Evolutionary conservation across 2,888 invertebrate species (phyloP).

Genomic region (Hypolimnas misippus): DNA sequence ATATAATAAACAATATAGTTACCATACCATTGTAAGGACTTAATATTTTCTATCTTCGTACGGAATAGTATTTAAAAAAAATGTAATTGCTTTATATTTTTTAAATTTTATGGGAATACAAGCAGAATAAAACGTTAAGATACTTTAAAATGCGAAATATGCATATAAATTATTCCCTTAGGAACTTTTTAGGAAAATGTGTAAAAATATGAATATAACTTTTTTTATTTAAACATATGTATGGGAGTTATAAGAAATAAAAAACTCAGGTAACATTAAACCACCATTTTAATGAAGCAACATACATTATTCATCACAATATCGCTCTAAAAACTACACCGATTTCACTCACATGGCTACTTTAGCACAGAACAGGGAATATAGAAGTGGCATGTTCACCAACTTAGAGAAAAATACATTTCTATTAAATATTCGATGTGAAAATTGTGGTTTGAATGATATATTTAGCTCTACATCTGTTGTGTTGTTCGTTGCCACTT

Average conservation of each 20-base stretch:
- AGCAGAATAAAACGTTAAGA: too few species aligned
- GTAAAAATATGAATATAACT: too few species aligned
- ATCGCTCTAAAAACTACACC: constrained; percentile 23
- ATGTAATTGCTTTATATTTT: too few species aligned
- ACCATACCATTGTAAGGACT: too few species aligned
- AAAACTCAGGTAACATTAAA: constrained; percentile 19
- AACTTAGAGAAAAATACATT: neutral
- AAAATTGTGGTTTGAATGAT: neutral
- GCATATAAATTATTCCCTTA: too few species aligned
- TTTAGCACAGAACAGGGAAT: constrained; percentile 18
- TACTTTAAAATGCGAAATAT: too few species aligned
- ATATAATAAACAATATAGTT: too few species aligned
- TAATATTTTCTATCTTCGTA: too few species aligned
- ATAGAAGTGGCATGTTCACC: neutral
- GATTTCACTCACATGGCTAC: constrained; percentile 20
- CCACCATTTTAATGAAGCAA: constrained; percentile 39
- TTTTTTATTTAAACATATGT: too few species aligned
- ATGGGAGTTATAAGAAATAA: constrained; percentile 11
- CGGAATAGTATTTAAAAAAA: too few species aligned
- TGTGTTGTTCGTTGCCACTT: neutral
- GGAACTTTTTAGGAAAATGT: too few species aligned
- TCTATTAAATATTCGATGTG: neutral
- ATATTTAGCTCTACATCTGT: neutral
- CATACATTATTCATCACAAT: constrained; percentile 30
- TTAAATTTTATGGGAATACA: too few species aligned